Percentiles rank a stretch among this genome's conserved stretches.
Conservation (phyloP, 2,113 vertebrate species). For the Aramus guarauna region DNA sequence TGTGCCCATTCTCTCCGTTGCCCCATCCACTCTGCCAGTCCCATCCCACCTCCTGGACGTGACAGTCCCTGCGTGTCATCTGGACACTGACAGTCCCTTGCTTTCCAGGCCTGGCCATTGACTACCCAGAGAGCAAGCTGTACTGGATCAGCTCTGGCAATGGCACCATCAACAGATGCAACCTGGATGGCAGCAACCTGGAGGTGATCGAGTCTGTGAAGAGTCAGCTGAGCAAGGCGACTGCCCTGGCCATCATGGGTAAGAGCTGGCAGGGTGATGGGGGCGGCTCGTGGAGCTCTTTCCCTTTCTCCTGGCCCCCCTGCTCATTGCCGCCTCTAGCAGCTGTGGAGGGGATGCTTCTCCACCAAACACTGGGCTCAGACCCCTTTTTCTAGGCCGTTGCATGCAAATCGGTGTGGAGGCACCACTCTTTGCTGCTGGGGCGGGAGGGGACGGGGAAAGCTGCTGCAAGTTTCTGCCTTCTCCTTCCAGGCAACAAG, state of each 20-base stretch:
- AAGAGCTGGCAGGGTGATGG: conserved; percentile 6
- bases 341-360: not conserved
- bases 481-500: conserved; percentile 80
- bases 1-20: rapidly evolving
- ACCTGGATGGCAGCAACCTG: conserved; percentile 82
- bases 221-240: conserved; percentile 88
- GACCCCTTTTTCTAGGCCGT: no score
- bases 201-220: conserved; percentile 80
- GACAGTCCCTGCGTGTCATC: rapidly evolving
- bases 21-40: not conserved
- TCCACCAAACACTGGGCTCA: not conserved
- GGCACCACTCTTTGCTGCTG: not conserved
- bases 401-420: rapidly evolving
- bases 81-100: rapidly evolving
- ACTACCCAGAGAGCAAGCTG: conserved; percentile 85
- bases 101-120: conserved; percentile 86
- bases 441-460: rapidly evolving
- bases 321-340: not conserved
- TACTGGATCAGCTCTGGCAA: conserved; percentile 97
- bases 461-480: not conserved
- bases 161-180: conserved; percentile 86
- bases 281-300: rapidly evolving
- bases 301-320: not conserved
- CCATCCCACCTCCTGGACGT: rapidly evolving
- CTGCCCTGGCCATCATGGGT: conserved; percentile 95